Evolutionary conservation across 2,888 invertebrate genomes (phyloP).

Genomic region (Acholoe squamosa): DNA sequence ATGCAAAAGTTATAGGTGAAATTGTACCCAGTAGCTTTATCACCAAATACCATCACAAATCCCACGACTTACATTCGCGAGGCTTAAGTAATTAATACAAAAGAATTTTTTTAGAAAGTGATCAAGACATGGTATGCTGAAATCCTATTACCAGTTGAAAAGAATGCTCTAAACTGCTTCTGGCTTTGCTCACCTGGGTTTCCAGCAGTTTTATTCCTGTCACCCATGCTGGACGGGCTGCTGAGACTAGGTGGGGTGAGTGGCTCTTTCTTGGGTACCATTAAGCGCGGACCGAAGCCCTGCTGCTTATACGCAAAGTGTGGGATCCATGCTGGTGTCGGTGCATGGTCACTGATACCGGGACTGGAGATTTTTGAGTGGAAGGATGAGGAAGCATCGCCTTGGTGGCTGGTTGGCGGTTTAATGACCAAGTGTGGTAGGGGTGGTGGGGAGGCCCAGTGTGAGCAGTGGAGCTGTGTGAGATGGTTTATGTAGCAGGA

Average conservation of each 20-base stretch:
- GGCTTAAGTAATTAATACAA: background rate
- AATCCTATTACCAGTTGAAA: background rate
- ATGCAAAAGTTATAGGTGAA: background rate
- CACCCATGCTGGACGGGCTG: slow-evolving; percentile 85
- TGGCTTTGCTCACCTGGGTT: no score
- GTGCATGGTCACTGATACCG: slow-evolving; percentile 54
- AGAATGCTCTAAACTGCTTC: background rate
- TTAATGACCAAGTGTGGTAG: slow-evolving; percentile 68
- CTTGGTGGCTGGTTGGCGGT: background rate
- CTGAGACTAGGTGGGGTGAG: slow-evolving; percentile 84
- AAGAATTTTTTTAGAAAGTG: no score
- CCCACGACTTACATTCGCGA: no score
- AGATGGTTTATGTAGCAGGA: slow-evolving; percentile 96
- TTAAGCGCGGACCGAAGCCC: slow-evolving; percentile 88
- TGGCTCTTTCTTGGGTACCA: slow-evolving; percentile 84
- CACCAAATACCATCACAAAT: background rate
- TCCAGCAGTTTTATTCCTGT: background rate
- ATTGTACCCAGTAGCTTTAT: background rate
- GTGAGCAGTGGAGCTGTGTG: slow-evolving; percentile 87
- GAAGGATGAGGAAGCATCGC: slow-evolving; percentile 41
- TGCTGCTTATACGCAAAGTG: slow-evolving; percentile 88
- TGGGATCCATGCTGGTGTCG: slow-evolving; percentile 86
- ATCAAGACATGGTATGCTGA: background rate
- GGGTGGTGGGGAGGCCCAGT: slow-evolving; percentile 82
- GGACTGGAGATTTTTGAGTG: slow-evolving; percentile 55